phyloP scores from a whole-genome alignment of 2,113 vertebrate genomes.

The Corythaixoides concolor region DNA sequence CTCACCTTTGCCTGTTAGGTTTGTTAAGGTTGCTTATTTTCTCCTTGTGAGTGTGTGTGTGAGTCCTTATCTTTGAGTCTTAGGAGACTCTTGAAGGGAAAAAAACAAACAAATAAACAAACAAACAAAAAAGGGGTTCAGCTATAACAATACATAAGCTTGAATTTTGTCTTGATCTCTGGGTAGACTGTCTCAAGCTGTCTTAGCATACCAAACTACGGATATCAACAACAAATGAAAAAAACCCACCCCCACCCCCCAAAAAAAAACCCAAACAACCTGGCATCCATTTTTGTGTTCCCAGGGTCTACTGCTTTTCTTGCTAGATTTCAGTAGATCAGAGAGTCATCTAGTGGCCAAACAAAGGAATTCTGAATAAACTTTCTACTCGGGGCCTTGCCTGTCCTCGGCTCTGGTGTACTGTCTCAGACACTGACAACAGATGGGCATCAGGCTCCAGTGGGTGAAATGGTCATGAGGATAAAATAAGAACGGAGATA shows the following conservation, averaged over 20 bases:
- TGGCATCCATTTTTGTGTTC: background rate
- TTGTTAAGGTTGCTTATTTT: background rate
- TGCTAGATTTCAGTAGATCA: background rate
- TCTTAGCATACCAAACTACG: background rate
- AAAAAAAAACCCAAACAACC: background rate
- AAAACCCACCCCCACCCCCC: background rate
- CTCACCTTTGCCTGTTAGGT: background rate
- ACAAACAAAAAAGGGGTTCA: background rate
- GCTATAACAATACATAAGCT: background rate
- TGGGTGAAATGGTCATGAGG: background rate
- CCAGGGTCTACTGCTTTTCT: background rate
- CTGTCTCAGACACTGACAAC: background rate
- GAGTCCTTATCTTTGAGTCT: background rate
- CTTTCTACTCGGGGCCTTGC: background rate
- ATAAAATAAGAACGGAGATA: background rate
- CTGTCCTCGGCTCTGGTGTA: background rate
- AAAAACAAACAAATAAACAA: background rate
- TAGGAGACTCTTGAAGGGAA: background rate
- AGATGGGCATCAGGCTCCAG: background rate
- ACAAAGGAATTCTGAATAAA: background rate
- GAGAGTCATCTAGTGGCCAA: conserved; percentile 3
- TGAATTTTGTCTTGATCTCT: background rate
- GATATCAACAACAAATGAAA: background rate
- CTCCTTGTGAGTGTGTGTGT: background rate
- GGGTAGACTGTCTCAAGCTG: background rate